Conservation (phyloP, 2,888 invertebrate species). For the Callimorpha dominula region DNA sequence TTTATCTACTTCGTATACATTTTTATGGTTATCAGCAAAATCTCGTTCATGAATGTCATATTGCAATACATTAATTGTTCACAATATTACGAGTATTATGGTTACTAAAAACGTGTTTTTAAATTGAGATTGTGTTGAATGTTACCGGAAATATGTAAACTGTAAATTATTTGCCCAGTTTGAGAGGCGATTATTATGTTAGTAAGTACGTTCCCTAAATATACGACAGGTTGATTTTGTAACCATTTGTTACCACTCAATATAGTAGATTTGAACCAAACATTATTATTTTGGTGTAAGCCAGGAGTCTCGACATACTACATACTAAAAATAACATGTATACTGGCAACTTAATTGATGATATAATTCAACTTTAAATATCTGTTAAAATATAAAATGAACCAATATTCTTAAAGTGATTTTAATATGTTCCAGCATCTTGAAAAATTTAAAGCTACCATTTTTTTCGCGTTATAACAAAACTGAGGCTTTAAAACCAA, state of each 20-base stretch:
- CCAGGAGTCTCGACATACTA: background rate
- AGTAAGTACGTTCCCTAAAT: background rate
- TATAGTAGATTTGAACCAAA: background rate
- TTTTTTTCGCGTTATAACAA: conserved; percentile 75
- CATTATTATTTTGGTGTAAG: background rate
- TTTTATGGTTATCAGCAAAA: background rate
- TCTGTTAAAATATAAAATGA: no score
- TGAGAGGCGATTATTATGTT: background rate
- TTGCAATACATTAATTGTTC: background rate
- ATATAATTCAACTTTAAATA: no score
- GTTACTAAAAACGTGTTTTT: background rate
- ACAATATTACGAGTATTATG: background rate
- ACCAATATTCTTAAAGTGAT: background rate
- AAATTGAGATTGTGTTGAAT: background rate
- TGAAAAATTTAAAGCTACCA: conserved; percentile 68
- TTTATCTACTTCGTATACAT: background rate
- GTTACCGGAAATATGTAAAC: conserved; percentile 10
- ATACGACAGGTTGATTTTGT: background rate
- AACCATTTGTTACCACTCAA: background rate
- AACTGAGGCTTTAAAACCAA: conserved; percentile 46
- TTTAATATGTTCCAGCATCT: conserved; percentile 58
- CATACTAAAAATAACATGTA: no score
- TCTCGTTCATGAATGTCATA: background rate
- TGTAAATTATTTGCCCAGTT: conserved; percentile 15
- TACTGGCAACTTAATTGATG: background rate